Evolutionary conservation across 2,113 vertebrate species (phyloP), one percentile per base, ranked within the genome.

Genomic region (Vulpes vulpes): DNA sequence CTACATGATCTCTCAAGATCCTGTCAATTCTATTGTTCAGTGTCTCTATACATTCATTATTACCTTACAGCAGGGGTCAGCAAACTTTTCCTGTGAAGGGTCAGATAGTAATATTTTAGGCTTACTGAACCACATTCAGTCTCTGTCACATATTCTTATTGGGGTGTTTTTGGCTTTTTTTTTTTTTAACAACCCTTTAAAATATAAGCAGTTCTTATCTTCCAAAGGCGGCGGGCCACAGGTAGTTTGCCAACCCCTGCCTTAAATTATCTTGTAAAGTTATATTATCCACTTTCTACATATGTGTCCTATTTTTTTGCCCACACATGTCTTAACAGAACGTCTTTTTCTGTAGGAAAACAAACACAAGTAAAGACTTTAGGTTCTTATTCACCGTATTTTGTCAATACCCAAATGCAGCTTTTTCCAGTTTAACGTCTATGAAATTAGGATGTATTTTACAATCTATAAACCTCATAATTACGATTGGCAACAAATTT

Each of bases 301-400:
- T 15, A 71, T 4, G 32, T 14, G 49, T 85, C 10, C 12, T 32
- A 64, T 8, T 62, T 83, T 83, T 53, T 30, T 74, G 73, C 30
- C 12, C 59, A 95, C 8, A 25, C 17, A 0, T 35, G 14, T 78
- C n/a, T 60, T 87, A 91, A 87, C 16, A 55, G 14, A 95, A 67
- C 12, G 65, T 23, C 20, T 64, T 92, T 74, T 82, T 85, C 15
- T 74, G 4, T 17, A 79, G 79, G 23, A 96, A 89, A 91, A 67
- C 1, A 22, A 55, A 59, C 57, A 0, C 60, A 85, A 78, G n/a
- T n/a, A 74, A 17, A 93, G 89, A 90, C 20, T 87, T 35, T 86
- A 81, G 35, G 51, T 86, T 59, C 35, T 81, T 43, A 64, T 76
- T 82, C 76, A 82, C 19, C n/a, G 51, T 53, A 97, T 85, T 96